phyloP scores from a whole-genome alignment of 1,140 invertebrate genomes.

The Drosophila malerkotliana region DNA sequence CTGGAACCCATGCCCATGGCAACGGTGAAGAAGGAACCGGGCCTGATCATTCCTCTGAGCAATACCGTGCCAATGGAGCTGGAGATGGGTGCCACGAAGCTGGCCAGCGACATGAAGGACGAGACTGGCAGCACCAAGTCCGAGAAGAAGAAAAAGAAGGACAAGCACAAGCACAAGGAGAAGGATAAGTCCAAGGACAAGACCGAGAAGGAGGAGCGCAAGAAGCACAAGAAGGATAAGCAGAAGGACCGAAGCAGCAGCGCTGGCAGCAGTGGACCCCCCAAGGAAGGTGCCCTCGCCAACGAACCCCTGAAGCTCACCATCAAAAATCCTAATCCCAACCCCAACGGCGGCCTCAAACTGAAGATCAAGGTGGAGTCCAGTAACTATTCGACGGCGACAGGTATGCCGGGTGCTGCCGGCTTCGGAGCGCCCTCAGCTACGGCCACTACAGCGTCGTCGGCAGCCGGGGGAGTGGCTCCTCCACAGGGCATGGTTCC shows the following conservation, averaged over 20 bases:
- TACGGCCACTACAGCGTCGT: not conserved
- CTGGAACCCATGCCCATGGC: constrained; percentile 63
- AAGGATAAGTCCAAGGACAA: constrained; percentile 87
- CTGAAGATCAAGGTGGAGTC: constrained; percentile 86
- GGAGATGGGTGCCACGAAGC: constrained; percentile 47
- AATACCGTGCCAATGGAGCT: constrained; percentile 40
- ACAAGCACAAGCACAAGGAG: constrained; percentile 88
- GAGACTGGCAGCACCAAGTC: constrained; percentile 49
- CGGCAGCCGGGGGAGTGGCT: not conserved
- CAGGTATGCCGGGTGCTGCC: constrained; percentile 34
- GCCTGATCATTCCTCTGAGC: constrained; percentile 4
- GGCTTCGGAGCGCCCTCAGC: constrained; percentile 32
- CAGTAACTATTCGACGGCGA: constrained; percentile 56
- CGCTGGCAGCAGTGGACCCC: constrained; percentile 54
- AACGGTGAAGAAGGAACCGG: constrained; percentile 57
- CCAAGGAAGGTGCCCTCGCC: constrained; percentile 69
- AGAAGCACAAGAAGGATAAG: constrained; percentile 88
- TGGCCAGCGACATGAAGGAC: constrained; percentile 80
- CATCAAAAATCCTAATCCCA: constrained; percentile 55
- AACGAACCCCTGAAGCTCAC: constrained; percentile 65
- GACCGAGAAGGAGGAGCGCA: constrained; percentile 85
- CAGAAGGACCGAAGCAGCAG: constrained; percentile 85
- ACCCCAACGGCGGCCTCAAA: constrained; percentile 82
- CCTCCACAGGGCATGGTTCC: constrained; percentile 45
- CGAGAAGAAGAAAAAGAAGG: constrained; percentile 87